These are phyloP conservation scores for Ctenosaura bakeri DNA, from an alignment of 2,797 vertebrate species.

Conservation along the genomic window DNA sequence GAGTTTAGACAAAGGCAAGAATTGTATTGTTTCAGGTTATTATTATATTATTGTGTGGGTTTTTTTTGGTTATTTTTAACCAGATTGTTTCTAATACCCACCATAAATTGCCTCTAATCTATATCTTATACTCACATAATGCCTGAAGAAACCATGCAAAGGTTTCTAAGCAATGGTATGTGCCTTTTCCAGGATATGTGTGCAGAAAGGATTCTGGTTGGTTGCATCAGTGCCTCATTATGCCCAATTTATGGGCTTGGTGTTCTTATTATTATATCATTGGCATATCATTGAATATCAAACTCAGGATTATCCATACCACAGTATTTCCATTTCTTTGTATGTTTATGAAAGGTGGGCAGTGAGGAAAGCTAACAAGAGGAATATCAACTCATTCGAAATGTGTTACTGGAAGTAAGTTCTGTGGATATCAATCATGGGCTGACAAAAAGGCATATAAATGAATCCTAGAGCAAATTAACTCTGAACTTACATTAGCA, in stretches of 20 bases:
- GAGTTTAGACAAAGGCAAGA: neutral
- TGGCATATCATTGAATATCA: too few species aligned
- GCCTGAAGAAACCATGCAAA: slow-evolving; percentile 5
- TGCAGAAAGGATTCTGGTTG: neutral
- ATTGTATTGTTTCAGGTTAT: neutral
- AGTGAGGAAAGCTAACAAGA: too few species aligned
- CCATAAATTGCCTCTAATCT: neutral
- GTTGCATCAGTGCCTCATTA: slow-evolving; percentile 24
- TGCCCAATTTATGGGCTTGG: neutral
- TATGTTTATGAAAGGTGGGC: too few species aligned
- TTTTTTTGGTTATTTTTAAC: too few species aligned
- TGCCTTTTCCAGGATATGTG: neutral
- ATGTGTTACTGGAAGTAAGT: too few species aligned
- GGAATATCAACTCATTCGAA: too few species aligned
- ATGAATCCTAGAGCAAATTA: too few species aligned
- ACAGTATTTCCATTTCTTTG: slow-evolving; percentile 43
- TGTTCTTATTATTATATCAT: neutral
- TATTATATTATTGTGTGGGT: too few species aligned
- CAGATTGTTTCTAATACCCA: neutral
- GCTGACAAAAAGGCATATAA: too few species aligned
- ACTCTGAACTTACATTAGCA: too few species aligned
- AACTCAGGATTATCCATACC: neutral
- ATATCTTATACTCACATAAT: neutral
- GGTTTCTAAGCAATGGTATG: accelerated
- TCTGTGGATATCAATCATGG: too few species aligned